phyloP scores from a whole-genome alignment of 2,113 vertebrate species.

The Pyrgilauda ruficollis region DNA sequence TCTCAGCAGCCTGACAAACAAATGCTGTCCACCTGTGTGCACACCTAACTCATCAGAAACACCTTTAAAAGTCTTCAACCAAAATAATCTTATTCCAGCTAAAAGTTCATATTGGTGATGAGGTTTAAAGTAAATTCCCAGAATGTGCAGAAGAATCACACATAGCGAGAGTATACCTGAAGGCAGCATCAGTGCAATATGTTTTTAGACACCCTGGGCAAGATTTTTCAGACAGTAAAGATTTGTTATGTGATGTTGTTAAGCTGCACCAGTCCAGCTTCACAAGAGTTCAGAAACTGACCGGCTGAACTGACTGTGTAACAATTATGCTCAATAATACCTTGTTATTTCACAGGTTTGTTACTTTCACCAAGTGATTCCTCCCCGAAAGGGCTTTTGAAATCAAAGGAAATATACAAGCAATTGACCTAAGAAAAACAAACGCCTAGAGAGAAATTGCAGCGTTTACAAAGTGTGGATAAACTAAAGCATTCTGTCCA shows the following conservation, averaged over 20 bases:
- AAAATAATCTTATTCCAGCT: background rate
- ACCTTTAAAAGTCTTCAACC: background rate
- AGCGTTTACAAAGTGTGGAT: background rate
- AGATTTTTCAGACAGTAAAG: background rate
- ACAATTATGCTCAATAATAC: background rate
- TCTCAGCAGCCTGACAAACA: background rate
- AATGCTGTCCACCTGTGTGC: background rate
- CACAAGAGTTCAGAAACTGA: background rate
- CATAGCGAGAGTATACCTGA: rapidly evolving
- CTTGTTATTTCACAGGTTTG: background rate
- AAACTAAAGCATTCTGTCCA: background rate
- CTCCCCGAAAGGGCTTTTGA: background rate
- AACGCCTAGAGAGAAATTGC: background rate
- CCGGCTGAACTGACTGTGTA: background rate
- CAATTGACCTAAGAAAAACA: background rate
- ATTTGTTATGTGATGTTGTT: background rate
- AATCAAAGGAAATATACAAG: background rate
- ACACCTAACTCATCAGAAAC: background rate
- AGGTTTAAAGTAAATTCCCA: background rate
- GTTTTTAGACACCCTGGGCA: background rate
- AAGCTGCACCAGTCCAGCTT: background rate
- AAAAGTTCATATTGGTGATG: background rate
- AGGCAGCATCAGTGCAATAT: background rate
- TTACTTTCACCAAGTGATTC: background rate
- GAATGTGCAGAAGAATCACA: background rate